Evolutionary conservation across 2,113 vertebrate genomes (phyloP), one percentile per base, ranked within the genome.

Genomic region (Sminthopsis crassicaudata): DNA sequence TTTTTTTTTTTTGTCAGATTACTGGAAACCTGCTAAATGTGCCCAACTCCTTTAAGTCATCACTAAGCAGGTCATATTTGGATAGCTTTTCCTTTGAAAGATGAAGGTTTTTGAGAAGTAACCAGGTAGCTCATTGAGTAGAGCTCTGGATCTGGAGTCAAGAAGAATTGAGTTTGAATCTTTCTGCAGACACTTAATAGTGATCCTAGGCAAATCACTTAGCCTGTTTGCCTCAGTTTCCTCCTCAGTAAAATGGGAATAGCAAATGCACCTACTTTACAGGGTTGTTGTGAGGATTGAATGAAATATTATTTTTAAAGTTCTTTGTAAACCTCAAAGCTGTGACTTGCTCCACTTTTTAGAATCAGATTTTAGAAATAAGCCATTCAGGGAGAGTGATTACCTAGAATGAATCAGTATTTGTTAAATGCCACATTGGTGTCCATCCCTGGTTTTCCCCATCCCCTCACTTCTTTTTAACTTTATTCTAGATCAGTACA

Each of bases 1-100:
- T 94, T 92, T 95, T 94, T 25, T 30, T 88, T 94, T 89, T 94
- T 92, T 91, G 55, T 90, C 91, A 92, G 95, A 90, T 93, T 36
- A 14, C n/a, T 94, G 60, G 93, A 67, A 92, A 91, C 23, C 26
- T 57, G 10, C 46, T 27, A 46, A 36, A 53, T 2, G 0, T 11
- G 27, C 12, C 22, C 11, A 36, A 36, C 42, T 22, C 22, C 53
- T 50, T 54, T 30, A 90, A 25, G 92, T 24, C 8, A 5, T 1
- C 0, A 0, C 36, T 1, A 0, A 30, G 46, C 23, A 30, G 60
- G 91, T n/a, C 30, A 19, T 9, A 9, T 46, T 90, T 42, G 36
- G 48, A 6, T 26, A 3, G 24, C 26, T 25, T 95, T 46, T 90
- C n/a, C n/a, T 53, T 54, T 92, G 25, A 50, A 42, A 57, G 53